These are phyloP conservation scores for Dromiciops gliroides DNA, from an alignment of 2,113 vertebrate species.

Conservation along the genomic window DNA sequence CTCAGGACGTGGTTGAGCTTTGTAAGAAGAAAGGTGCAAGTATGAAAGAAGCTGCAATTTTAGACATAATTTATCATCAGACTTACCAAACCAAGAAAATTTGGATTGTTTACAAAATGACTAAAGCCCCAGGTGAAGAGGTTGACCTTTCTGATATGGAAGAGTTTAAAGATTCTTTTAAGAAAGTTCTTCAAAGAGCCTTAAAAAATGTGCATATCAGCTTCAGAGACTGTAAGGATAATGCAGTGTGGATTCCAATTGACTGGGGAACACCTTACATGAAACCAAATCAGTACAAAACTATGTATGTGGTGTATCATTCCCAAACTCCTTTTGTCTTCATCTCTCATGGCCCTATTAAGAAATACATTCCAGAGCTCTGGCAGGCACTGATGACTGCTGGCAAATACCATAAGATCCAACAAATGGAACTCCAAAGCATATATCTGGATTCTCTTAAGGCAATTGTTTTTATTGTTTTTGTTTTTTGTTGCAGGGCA, in stretches of 20 bases:
- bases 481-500: too few species aligned
- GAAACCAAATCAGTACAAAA: constrained; percentile 91
- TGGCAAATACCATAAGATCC: too few species aligned
- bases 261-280: constrained; percentile 91
- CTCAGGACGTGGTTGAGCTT: constrained; percentile 81
- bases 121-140: not conserved
- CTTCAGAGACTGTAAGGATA: constrained; percentile 91
- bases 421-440: too few species aligned
- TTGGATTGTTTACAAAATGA: too few species aligned
- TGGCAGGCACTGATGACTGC: too few species aligned
- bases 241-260: constrained; percentile 94
- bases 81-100: too few species aligned
- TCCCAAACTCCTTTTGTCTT: constrained; percentile 93
- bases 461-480: not conserved
- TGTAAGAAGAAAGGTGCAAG: constrained; percentile 87
- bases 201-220: constrained; percentile 89
- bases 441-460: not conserved
- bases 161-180: constrained; percentile 83
- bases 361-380: constrained; percentile 83
- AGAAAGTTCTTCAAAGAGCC: constrained; percentile 78
- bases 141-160: constrained; percentile 58
- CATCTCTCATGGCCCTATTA: constrained; percentile 75
- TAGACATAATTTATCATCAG: constrained; percentile 95
- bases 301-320: constrained; percentile 91
- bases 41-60: constrained; percentile 85